Evolutionary conservation across 2,888 invertebrate species (phyloP), one percentile per base, ranked within the genome.

Genomic region (Thalpophila matura): DNA sequence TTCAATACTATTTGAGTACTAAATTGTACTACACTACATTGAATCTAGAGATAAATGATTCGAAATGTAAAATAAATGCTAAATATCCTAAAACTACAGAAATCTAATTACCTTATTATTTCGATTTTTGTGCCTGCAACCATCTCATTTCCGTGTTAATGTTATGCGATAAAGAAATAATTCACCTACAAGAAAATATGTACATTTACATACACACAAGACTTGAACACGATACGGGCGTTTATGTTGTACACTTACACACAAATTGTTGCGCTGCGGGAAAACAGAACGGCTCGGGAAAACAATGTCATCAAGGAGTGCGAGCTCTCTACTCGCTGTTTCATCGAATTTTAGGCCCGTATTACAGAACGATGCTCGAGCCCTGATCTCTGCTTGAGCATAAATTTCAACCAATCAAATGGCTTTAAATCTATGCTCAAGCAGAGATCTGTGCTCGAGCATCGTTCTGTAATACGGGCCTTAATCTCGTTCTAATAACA

Each of bases 401-500:
- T n/a, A n/a, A n/a, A n/a, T n/a, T n/a, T n/a, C n/a, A n/a, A n/a
- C n/a, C n/a, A n/a, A n/a, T n/a, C n/a, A n/a, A n/a, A n/a, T n/a
- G n/a, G n/a, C n/a, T n/a, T n/a, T n/a, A n/a, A n/a, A n/a, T n/a
- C n/a, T n/a, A n/a, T n/a, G n/a, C n/a, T n/a, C n/a, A n/a, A n/a
- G n/a, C n/a, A n/a, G n/a, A n/a, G n/a, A n/a, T n/a, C n/a, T n/a
- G n/a, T n/a, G n/a, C n/a, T n/a, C n/a, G n/a, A n/a, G n/a, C n/a
- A n/a, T n/a, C n/a, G n/a, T n/a, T n/a, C n/a, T n/a, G n/a, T n/a
- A n/a, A n/a, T n/a, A n/a, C n/a, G n/a, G n/a, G n/a, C n/a, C n/a
- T n/a, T 67, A 72, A 79, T 74, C 56, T 58, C 53, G 60, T 51
- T 68, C 42, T 63, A 31, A 64, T 56, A 64, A 59, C 45, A 66